These are phyloP conservation scores for Aptenodytes forsteri DNA, from an alignment of 2,113 vertebrate genomes.

Conservation along the genomic window DNA sequence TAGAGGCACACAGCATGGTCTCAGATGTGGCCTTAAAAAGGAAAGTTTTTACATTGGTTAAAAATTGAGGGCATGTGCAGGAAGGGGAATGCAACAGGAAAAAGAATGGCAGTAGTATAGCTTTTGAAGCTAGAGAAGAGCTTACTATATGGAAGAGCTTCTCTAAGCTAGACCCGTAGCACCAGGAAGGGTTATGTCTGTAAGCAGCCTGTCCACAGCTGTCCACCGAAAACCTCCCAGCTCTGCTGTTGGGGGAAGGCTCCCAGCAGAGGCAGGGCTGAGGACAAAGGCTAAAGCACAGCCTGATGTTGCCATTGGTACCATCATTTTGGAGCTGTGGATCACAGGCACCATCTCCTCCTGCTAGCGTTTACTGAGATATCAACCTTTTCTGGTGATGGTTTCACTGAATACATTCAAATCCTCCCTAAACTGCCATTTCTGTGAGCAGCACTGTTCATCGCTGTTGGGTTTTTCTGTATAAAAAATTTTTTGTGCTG, in stretches of 20 bases:
- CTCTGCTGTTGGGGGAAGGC: neutral
- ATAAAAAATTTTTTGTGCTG: neutral
- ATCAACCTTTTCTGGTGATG: neutral
- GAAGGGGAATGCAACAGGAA: neutral
- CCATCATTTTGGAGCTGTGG: neutral
- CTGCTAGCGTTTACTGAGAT: accelerated
- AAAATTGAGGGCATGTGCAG: neutral
- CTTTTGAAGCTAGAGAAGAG: neutral
- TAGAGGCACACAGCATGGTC: accelerated
- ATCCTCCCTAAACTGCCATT: neutral
- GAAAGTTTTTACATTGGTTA: neutral
- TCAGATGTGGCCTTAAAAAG: neutral
- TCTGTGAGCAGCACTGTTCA: neutral
- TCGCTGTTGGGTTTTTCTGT: neutral
- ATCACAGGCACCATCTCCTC: neutral
- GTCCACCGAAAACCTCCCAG: neutral
- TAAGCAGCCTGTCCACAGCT: neutral
- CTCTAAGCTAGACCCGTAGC: neutral
- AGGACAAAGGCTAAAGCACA: neutral
- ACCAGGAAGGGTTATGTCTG: neutral
- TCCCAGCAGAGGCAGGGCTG: neutral
- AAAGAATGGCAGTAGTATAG: neutral
- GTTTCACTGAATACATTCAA: neutral
- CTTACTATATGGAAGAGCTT: neutral
- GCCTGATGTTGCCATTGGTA: neutral